Conservation (phyloP, 2,797 vertebrate species). For the Halcyon leucocephala region DNA sequence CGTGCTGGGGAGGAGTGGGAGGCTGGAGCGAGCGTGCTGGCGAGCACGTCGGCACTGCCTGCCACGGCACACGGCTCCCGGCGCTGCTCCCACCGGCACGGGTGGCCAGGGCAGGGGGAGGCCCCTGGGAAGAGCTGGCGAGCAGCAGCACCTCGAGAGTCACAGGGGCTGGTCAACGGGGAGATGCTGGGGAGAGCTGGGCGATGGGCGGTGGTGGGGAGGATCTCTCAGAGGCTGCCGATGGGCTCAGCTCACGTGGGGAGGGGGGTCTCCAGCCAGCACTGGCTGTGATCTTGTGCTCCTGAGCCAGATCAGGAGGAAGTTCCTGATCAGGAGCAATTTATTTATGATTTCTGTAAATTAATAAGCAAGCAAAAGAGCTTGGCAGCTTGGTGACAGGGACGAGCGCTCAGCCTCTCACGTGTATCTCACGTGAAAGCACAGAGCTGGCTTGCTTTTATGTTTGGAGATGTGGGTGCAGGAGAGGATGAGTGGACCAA, state of each 20-base stretch:
- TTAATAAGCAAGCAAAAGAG: not conserved
- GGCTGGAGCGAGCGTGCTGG: not conserved
- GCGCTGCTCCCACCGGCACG: fast-evolving
- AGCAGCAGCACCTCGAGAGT: not conserved
- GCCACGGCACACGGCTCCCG: fast-evolving
- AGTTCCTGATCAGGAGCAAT: not conserved
- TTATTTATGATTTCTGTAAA: not conserved
- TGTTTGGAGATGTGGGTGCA: not conserved
- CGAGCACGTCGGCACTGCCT: not conserved
- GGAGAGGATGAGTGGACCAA: not conserved
- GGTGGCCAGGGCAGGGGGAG: not conserved
- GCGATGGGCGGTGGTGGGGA: not conserved
- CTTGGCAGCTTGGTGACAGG: fast-evolving
- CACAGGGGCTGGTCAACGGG: fast-evolving
- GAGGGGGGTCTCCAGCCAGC: not conserved
- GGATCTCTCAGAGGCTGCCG: fast-evolving
- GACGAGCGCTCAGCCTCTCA: not conserved
- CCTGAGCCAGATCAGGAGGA: not conserved
- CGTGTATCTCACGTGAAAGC: fast-evolving
- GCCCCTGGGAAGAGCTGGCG: not conserved
- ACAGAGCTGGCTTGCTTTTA: fast-evolving
- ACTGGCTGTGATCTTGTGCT: fast-evolving
- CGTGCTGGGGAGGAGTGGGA: not conserved
- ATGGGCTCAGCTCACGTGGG: fast-evolving
- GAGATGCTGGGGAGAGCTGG: not conserved